These are phyloP conservation scores for Vultur gryphus DNA, from an alignment of 2,797 vertebrate genomes.

Conservation along the genomic window DNA sequence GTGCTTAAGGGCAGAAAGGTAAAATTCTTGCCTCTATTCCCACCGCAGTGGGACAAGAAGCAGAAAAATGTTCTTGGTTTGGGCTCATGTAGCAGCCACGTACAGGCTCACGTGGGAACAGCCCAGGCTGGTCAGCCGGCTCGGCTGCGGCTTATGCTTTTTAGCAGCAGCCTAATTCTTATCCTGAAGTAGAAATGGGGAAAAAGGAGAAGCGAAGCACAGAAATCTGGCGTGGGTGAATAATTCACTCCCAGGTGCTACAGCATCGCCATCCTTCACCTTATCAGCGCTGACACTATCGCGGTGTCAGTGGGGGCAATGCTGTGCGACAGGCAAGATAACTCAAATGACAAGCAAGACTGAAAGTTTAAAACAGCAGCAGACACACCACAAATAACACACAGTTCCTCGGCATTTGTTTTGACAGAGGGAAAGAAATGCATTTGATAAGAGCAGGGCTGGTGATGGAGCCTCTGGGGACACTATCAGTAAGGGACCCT, in stretches of 20 bases:
- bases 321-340: not conserved
- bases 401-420: not conserved
- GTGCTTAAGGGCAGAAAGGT: not conserved
- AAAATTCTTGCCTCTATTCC: not conserved
- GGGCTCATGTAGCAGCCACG: rapidly evolving
- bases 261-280: not conserved
- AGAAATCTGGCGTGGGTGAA: not conserved
- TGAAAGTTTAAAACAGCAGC: not conserved
- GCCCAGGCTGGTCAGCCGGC: not conserved
- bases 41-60: not conserved
- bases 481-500: not conserved
- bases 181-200: not conserved
- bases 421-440: not conserved
- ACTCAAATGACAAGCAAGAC: not conserved
- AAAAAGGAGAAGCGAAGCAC: not conserved
- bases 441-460: not conserved
- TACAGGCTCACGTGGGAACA: rapidly evolving
- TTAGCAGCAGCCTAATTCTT: not conserved
- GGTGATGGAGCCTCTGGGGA: not conserved
- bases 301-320: not conserved
- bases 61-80: not conserved
- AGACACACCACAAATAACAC: not conserved
- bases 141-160: not conserved
- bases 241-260: not conserved
- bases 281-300: not conserved